Evolutionary conservation across 2,888 invertebrate genomes (phyloP), one percentile per base, ranked within the genome.

Genomic region (Lithophane socia): DNA sequence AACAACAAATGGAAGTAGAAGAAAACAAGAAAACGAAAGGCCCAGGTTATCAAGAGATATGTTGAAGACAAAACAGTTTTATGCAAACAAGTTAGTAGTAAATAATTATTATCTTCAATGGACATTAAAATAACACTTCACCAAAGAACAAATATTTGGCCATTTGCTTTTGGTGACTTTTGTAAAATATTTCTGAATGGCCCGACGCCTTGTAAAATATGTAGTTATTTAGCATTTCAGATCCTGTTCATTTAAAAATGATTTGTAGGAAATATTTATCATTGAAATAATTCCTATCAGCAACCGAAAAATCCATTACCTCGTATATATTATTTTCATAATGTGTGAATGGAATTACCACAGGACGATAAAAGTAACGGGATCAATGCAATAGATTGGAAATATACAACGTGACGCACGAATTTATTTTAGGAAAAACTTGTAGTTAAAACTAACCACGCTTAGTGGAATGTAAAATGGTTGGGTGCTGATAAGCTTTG

Each of bases 21-120:
- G 9, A 65, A 81, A 79, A 73, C 49, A 73, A 70, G 76, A 61
- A 75, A 82, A 74, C 54, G 0, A 60, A 63, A 74, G 58, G 76
- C 29, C 24, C n/a, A 60, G 73, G 75, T 86, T 73, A 84, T 87
- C 67, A 66, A 77, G 52, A 65, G 56, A 61, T 74, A 47, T 16
- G 58, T 73, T 54, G 24, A 52, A 76, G 74, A 76, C 77, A 77
- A 72, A 88, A 86, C 67, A 76, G 42, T 77, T 67, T 21, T 49
- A 60, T 61, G 58, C 47, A 85, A 80, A 87, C 75, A 87, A 73
- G 66, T 71, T 86, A 63, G 29, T 67, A 73, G 21, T 69, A 75
- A 63, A 64, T 49, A 37, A 37, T 37, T 37, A 69, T 63, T 85
- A 78, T 82, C 78, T 72, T 58, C 2, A 58, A 21, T 65, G 61